Conservation (phyloP, 1,140 invertebrate species). For the Subanguina moxae region DNA sequence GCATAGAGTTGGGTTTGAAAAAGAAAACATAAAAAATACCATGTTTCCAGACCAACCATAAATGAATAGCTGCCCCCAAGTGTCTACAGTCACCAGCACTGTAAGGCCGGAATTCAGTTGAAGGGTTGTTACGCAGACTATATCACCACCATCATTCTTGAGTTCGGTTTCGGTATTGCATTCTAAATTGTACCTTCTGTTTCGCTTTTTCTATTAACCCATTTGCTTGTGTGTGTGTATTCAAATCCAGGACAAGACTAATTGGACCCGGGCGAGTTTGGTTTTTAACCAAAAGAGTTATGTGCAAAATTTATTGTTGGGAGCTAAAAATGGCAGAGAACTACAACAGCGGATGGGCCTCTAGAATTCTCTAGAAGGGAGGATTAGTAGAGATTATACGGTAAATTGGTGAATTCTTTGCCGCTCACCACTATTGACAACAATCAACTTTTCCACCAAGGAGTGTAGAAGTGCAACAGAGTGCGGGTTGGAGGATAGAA, state of each 20-base stretch:
- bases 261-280: too few relatives aligned
- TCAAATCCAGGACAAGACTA: too few relatives aligned
- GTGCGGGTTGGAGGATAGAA: slow-evolving; percentile 23
- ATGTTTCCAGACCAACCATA: slow-evolving; percentile 24
- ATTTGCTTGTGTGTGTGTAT: neutral
- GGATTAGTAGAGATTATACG: neutral
- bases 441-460: slow-evolving; percentile 28
- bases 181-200: slow-evolving; percentile 6
- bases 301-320: too few relatives aligned
- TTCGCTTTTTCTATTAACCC: neutral
- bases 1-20: neutral
- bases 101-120: slow-evolving; percentile 28
- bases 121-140: slow-evolving; percentile 27
- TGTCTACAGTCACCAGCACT: slow-evolving; percentile 34
- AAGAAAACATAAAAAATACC: slow-evolving; percentile 3
- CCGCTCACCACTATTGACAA: slow-evolving; percentile 39
- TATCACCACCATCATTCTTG: slow-evolving; percentile 31
- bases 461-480: slow-evolving; percentile 30
- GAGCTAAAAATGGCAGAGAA: too few relatives aligned
- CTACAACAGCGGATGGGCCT: too few relatives aligned
- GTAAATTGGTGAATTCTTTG: slow-evolving; percentile 8
- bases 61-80: slow-evolving; percentile 30
- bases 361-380: too few relatives aligned
- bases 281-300: too few relatives aligned
- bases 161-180: slow-evolving; percentile 19